These are phyloP conservation scores for Onychomys torridus DNA, from an alignment of 2,797 vertebrate genomes.

Conservation along the genomic window DNA sequence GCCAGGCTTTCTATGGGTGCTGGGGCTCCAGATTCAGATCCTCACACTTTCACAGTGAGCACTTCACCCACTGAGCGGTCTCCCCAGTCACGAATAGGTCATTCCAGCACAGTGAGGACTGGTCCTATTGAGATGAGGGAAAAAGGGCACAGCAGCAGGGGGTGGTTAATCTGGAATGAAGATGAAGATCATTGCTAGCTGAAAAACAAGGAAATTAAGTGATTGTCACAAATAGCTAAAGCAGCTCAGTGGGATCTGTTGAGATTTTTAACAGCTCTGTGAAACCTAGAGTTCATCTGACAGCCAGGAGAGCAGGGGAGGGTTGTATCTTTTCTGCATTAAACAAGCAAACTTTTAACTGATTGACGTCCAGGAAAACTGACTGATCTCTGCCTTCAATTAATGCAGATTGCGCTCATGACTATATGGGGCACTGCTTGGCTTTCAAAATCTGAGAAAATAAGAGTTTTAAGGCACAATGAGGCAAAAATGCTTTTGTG, in stretches of 20 bases:
- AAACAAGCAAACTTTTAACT: conserved; percentile 72
- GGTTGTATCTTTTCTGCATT: conserved; percentile 5
- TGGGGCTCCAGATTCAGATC: background rate
- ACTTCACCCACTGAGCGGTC: background rate
- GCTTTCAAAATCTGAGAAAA: conserved; percentile 65
- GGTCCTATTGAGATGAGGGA: background rate
- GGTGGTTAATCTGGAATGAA: conserved; percentile 69
- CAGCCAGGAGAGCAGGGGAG: background rate
- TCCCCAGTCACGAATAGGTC: background rate
- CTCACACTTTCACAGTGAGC: background rate
- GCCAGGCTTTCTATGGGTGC: background rate
- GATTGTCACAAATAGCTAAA: conserved; percentile 78
- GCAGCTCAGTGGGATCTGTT: conserved; percentile 75
- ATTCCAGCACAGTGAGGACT: background rate
- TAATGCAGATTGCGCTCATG: conserved; percentile 72
- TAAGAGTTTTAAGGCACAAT: conserved; percentile 54
- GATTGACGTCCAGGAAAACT: conserved; percentile 42
- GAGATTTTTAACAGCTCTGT: conserved; percentile 79
- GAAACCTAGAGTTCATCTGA: conserved; percentile 65
- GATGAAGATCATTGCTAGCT: conserved; percentile 76
- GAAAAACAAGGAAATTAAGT: conserved; percentile 78
- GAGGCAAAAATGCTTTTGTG: background rate
- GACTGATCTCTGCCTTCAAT: conserved; percentile 72
- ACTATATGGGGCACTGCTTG: conserved; percentile 31
- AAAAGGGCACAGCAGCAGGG: conserved; percentile 25